Conservation (phyloP, 2,113 vertebrate genomes). For the Chrysochloris asiatica region DNA sequence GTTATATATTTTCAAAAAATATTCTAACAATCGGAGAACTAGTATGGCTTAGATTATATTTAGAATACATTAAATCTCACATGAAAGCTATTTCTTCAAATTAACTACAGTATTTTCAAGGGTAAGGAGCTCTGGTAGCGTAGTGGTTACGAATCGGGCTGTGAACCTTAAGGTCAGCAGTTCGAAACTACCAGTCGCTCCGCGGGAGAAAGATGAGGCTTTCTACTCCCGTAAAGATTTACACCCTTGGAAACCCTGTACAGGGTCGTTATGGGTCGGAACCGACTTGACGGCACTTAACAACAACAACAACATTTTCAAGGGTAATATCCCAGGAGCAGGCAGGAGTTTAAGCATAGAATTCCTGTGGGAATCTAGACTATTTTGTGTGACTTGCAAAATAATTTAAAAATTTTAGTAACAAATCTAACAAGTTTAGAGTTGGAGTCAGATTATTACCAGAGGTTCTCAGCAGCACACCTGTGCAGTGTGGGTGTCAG, state of each 20-base stretch:
- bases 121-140: no score
- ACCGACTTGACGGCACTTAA: no score
- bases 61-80: background rate
- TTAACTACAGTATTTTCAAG: background rate
- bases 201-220: no score
- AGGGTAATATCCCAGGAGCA: background rate
- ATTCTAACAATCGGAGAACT: background rate
- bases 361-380: background rate
- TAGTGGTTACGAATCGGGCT: no score
- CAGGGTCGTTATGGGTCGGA: no score
- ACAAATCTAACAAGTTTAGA: conserved; percentile 3
- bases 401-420: background rate
- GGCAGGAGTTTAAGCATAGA: background rate
- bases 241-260: no score
- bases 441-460: background rate
- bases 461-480: background rate
- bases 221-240: no score
- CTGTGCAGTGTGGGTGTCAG: background rate
- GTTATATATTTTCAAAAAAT: background rate
- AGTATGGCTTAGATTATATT: conserved; percentile 1
- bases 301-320: conserved; percentile 28
- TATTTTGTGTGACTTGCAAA: background rate
- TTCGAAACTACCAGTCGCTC: no score
- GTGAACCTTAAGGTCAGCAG: no score
- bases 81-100: background rate